Conservation (phyloP, 2,888 invertebrate genomes). For the Harpagoxenus sublaevis region DNA sequence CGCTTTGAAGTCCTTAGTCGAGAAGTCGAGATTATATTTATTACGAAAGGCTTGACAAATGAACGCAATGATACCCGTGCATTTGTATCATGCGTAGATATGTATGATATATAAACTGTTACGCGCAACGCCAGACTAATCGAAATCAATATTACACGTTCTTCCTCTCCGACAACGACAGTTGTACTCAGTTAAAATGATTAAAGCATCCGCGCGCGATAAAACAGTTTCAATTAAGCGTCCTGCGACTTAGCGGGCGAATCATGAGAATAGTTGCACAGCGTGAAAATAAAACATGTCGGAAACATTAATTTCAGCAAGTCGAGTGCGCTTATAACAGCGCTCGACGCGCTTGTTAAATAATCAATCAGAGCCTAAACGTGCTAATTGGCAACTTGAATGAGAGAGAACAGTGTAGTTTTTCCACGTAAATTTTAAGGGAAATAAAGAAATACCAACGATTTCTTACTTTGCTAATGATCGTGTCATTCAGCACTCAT, state of each 20-base stretch:
- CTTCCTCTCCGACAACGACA: constrained; percentile 11
- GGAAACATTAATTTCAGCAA: constrained; percentile 31
- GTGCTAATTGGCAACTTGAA: neutral
- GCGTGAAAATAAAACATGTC: constrained; percentile 22
- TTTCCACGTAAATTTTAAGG: neutral
- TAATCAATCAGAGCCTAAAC: constrained; percentile 6
- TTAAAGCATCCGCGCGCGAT: constrained; percentile 36
- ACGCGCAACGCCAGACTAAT: neutral
- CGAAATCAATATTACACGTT: constrained; percentile 32
- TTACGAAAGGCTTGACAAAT: constrained; percentile 23
- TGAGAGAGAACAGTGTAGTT: too few relatives aligned
- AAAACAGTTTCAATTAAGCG: constrained; percentile 32
- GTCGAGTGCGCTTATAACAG: neutral
- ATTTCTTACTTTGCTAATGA: neutral
- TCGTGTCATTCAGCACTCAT: neutral
- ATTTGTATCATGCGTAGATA: constrained; percentile 14
- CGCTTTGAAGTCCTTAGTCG: neutral
- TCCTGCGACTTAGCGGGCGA: neutral
- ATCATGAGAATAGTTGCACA: constrained; percentile 19
- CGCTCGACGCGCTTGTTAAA: constrained; percentile 24
- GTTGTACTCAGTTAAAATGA: constrained; percentile 19
- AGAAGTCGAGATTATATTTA: constrained; percentile 17
- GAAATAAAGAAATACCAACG: neutral
- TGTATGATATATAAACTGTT: constrained; percentile 18
- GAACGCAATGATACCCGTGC: neutral